Conservation (phyloP, 2,113 vertebrate species). For the Anarhynchus alexandrinus region DNA sequence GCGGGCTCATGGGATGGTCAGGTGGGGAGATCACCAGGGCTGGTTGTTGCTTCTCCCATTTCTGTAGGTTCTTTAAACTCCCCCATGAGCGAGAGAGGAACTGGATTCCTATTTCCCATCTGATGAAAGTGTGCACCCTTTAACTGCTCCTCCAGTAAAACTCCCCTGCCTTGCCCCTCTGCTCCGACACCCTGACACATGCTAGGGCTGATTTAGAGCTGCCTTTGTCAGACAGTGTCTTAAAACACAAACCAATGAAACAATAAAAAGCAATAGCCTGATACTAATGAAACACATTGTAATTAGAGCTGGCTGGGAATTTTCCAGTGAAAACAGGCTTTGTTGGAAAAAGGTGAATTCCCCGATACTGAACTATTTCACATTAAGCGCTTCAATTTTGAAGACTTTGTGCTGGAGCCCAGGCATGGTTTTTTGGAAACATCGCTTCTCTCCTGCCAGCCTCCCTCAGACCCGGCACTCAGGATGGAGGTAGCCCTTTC, state of each 20-base stretch:
- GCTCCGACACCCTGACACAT: not conserved
- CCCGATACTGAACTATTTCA: not conserved
- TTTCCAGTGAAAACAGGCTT: not conserved
- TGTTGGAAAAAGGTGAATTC: not conserved
- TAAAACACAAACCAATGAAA: constrained; percentile 35
- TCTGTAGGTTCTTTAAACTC: not conserved
- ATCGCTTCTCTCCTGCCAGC: not conserved
- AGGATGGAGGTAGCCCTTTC: not conserved
- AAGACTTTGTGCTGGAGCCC: not conserved
- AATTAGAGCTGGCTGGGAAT: constrained; percentile 35
- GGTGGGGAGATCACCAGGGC: not conserved
- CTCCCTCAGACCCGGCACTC: not conserved
- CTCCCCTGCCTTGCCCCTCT: not conserved
- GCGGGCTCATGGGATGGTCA: not conserved
- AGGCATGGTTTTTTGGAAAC: not conserved
- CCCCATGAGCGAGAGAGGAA: not conserved
- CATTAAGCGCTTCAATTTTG: not conserved
- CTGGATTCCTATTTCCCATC: not conserved
- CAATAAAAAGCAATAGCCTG: constrained; percentile 50
- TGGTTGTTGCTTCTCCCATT: not conserved
- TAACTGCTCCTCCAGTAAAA: not conserved
- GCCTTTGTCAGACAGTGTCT: constrained; percentile 26
- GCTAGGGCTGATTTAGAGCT: constrained; percentile 24
- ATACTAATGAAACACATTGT: constrained; percentile 48
- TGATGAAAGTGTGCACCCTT: not conserved